phyloP scores from a whole-genome alignment of 2,888 invertebrate genomes.

The Eristalis pertinax region DNA sequence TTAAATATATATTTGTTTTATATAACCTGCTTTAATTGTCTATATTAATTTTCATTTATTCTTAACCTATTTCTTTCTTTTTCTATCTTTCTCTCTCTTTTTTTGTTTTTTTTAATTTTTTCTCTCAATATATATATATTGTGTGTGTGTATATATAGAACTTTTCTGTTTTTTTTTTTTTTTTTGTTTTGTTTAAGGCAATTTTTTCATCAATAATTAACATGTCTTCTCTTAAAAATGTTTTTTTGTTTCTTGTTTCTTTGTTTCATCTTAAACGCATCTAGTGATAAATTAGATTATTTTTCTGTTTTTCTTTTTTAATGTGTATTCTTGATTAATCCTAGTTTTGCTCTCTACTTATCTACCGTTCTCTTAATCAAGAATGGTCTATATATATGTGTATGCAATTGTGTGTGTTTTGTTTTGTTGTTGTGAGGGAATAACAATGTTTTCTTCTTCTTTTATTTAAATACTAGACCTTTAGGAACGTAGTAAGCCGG shows the following conservation, averaged over 20 bases:
- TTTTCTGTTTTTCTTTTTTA: too few relatives aligned
- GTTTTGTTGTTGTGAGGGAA: slow-evolving; percentile 31
- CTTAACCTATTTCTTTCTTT: slow-evolving; percentile 15
- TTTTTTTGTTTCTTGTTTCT: slow-evolving; percentile 12
- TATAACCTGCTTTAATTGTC: slow-evolving; percentile 65
- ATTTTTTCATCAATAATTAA: slow-evolving; percentile 69
- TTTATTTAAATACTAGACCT: slow-evolving; percentile 42
- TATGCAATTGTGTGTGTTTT: neutral
- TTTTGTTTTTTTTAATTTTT: slow-evolving; percentile 39
- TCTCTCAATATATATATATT: slow-evolving; percentile 10
- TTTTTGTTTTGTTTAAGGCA: slow-evolving; percentile 65
- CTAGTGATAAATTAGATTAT: slow-evolving; percentile 45
- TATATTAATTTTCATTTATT: slow-evolving; percentile 46
- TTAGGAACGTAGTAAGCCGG: slow-evolving; percentile 70
- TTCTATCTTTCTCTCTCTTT: slow-evolving; percentile 11
- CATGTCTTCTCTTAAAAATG: slow-evolving; percentile 55
- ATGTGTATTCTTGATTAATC: slow-evolving; percentile 29
- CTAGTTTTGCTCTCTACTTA: neutral
- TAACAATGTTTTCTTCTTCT: slow-evolving; percentile 33
- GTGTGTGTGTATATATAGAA: slow-evolving; percentile 46
- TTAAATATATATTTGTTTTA: slow-evolving; percentile 53
- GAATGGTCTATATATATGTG: slow-evolving; percentile 9
- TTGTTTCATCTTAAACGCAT: slow-evolving; percentile 21
- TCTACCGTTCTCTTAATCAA: neutral
- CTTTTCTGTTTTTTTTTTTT: slow-evolving; percentile 12